phyloP scores from a whole-genome alignment of 2,797 vertebrate species.

The Odontamblyopus rebecca region DNA sequence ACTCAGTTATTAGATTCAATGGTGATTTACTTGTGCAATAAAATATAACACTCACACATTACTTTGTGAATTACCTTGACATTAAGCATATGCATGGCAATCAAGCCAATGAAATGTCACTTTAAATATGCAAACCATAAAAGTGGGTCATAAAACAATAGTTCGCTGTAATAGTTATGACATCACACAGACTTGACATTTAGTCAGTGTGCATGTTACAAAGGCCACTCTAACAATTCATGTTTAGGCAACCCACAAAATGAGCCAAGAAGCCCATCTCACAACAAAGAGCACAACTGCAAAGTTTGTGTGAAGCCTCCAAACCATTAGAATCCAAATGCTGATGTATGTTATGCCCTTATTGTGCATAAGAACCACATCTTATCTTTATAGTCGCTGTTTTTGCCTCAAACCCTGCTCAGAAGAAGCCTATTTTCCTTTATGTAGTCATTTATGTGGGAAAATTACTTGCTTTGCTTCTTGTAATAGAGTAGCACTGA shows the following conservation, averaged over 20 bases:
- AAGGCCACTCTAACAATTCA: neutral
- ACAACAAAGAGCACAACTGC: neutral
- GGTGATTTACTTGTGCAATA: too few relatives aligned
- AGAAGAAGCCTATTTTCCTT: too few relatives aligned
- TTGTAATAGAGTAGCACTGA: constrained; percentile 34
- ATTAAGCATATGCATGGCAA: constrained; percentile 9
- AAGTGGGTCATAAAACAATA: constrained; percentile 2
- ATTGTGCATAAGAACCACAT: too few relatives aligned
- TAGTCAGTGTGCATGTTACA: neutral
- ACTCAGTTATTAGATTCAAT: neutral
- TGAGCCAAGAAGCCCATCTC: neutral
- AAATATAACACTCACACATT: too few relatives aligned
- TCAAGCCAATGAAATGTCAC: constrained; percentile 7
- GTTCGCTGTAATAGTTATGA: too few relatives aligned
- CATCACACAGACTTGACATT: neutral
- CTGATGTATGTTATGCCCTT: too few relatives aligned
- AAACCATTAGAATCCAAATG: neutral
- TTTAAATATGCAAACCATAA: neutral
- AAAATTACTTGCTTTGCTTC: neutral
- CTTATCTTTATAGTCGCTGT: too few relatives aligned
- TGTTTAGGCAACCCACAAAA: neutral
- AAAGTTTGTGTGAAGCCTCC: neutral
- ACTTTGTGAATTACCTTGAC: neutral
- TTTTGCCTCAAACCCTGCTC: too few relatives aligned
- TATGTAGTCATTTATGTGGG: too few relatives aligned